Evolutionary conservation across 2,888 invertebrate genomes (phyloP).

Genomic region (Xanthia togata): DNA sequence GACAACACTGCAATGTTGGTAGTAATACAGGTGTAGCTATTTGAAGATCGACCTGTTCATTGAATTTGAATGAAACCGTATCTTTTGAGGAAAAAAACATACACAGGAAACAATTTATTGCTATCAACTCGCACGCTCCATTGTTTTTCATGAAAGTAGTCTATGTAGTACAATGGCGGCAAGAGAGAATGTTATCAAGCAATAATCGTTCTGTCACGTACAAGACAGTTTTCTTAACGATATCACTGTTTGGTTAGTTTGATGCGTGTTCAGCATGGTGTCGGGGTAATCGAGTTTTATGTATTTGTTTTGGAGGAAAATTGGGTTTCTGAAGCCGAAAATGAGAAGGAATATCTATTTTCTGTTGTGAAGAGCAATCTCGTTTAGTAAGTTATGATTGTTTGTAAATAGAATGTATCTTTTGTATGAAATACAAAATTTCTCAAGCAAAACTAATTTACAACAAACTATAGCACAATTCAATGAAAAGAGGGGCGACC

Average conservation of each 20-base stretch:
- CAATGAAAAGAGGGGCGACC: background rate
- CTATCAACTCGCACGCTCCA: background rate
- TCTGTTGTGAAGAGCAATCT: background rate
- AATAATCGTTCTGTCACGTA: conserved; percentile 1
- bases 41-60: background rate
- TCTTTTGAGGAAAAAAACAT: background rate
- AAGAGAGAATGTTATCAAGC: background rate
- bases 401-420: background rate
- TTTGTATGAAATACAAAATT: background rate
- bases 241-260: background rate
- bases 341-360: background rate
- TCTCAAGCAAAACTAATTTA: background rate
- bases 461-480: background rate
- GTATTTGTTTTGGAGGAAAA: background rate
- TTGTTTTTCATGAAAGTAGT: background rate
- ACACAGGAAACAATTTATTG: background rate
- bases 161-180: background rate
- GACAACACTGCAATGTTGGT: background rate
- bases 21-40: no score
- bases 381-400: background rate
- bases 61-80: background rate
- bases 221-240: background rate
- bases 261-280: background rate
- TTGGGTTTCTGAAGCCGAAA: background rate
- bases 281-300: background rate